Conservation (phyloP, 2,888 invertebrate genomes). For the Drosophila ustulata region DNA sequence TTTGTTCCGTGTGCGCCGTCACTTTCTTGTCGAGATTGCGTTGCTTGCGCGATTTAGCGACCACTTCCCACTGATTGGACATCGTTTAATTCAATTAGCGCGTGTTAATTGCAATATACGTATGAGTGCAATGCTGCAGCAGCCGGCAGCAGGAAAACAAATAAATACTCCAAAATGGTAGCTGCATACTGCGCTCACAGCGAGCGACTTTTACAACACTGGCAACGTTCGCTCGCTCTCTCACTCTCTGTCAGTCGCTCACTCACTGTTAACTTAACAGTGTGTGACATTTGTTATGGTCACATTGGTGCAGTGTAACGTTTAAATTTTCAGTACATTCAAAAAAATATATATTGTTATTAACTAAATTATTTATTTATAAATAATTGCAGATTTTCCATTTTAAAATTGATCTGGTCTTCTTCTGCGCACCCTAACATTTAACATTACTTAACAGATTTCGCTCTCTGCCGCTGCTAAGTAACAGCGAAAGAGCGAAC, state of each 20-base stretch:
- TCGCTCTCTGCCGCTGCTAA: conserved; percentile 14
- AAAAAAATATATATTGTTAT: too few species aligned
- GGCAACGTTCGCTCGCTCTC: not conserved
- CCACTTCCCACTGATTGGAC: conserved; percentile 89
- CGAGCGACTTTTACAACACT: conserved; percentile 29
- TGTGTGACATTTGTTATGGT: not conserved
- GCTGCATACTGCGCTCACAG: conserved; percentile 33
- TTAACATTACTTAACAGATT: not conserved
- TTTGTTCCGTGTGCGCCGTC: conserved; percentile 86
- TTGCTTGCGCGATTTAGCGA: conserved; percentile 88
- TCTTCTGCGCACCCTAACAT: not conserved
- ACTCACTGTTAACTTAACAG: conserved; percentile 10
- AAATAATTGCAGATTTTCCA: too few species aligned
- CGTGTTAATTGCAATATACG: conserved; percentile 5
- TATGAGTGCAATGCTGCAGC: conserved; percentile 6
- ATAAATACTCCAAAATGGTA: conserved; percentile 41
- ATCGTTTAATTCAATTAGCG: conserved; percentile 40
- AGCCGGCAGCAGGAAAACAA: conserved; percentile 33
- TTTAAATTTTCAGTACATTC: conserved; percentile 17
- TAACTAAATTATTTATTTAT: too few species aligned
- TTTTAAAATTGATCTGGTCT: not conserved
- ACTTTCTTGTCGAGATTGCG: conserved; percentile 85
- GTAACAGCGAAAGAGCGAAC: conserved; percentile 30
- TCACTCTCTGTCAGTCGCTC: not conserved
- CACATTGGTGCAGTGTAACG: not conserved